Conservation (phyloP, 1,140 invertebrate genomes). For the Drosophila sechellia region DNA sequence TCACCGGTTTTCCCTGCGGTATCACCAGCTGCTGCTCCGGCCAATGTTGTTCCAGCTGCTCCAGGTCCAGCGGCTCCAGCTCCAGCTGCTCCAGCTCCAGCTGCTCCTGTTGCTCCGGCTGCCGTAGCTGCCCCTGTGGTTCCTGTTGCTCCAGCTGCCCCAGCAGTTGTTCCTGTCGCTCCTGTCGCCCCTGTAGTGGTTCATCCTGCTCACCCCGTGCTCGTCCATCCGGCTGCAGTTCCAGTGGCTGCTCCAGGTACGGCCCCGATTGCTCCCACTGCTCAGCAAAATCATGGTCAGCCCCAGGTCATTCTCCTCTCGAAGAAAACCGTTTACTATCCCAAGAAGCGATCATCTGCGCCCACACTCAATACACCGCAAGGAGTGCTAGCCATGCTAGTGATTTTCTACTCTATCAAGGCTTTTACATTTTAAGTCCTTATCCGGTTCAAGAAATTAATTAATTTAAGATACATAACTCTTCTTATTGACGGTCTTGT, state of each 20-base stretch:
- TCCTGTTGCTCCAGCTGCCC: not conserved
- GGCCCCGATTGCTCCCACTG: slow-evolving; percentile 1
- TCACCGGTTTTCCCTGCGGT: slow-evolving; percentile 19
- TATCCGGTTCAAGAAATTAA: too few species aligned
- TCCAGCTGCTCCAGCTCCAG: not conserved
- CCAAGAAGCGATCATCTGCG: slow-evolving; percentile 28
- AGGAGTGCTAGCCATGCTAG: slow-evolving; percentile 9
- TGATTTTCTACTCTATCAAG: slow-evolving; percentile 25
- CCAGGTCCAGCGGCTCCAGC: not conserved
- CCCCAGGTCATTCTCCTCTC: slow-evolving; percentile 44
- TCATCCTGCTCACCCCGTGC: not conserved
- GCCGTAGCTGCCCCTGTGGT: not conserved
- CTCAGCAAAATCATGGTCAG: not conserved
- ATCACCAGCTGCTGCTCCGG: not conserved
- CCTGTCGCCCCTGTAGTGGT: not conserved
- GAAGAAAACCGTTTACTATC: slow-evolving; percentile 32
- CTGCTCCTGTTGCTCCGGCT: not conserved
- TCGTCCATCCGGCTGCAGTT: not conserved
- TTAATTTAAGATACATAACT: not conserved
- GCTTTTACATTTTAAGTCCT: slow-evolving; percentile 9
- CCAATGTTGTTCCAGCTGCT: not conserved
- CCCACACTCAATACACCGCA: slow-evolving; percentile 22
- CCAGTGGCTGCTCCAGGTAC: not conserved
- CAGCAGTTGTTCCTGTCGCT: not conserved
- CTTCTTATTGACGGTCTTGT: not conserved